Percentiles rank a stretch among this genome's conserved stretches.
phyloP scores from a whole-genome alignment of 2,113 vertebrate genomes.

The Ancistrus triradiatus region DNA sequence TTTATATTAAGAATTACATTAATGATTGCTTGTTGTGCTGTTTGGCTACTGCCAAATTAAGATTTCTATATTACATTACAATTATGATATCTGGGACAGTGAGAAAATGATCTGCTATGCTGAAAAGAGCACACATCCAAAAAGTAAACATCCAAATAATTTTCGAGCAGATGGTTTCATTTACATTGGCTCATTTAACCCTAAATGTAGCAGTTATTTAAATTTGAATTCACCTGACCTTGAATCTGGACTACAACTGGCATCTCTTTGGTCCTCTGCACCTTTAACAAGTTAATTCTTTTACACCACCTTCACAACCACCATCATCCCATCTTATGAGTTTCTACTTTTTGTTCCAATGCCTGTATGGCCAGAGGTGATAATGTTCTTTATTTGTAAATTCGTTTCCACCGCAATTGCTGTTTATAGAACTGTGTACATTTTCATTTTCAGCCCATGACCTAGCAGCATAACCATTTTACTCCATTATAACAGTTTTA shows the following conservation, averaged over 20 bases:
- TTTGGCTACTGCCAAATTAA: conserved; percentile 22
- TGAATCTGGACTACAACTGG: conserved; percentile 55
- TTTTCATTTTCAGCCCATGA: neutral
- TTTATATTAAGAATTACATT: conserved; percentile 23
- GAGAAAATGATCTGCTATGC: conserved; percentile 10
- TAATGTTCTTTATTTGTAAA: conserved; percentile 61
- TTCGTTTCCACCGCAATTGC: conserved; percentile 52
- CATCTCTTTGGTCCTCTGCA: conserved; percentile 62
- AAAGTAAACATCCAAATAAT: too few species aligned
- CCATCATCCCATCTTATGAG: conserved; percentile 56
- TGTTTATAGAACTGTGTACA: conserved; percentile 34
- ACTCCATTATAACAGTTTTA: too few species aligned
- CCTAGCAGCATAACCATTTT: too few species aligned
- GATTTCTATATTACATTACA: conserved; percentile 1
- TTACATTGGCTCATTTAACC: conserved; percentile 61
- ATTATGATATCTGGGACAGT: conserved; percentile 13
- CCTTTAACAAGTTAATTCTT: conserved; percentile 74
- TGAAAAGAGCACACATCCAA: too few species aligned
- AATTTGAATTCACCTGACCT: too few species aligned
- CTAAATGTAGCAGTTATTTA: too few species aligned
- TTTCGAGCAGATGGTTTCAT: conserved; percentile 67
- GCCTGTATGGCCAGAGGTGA: conserved; percentile 55
- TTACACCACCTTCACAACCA: conserved; percentile 59
- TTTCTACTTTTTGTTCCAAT: conserved; percentile 51
- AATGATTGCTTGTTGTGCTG: conserved; percentile 38